Conservation (phyloP, 2,113 vertebrate genomes). For the Centropus bengalensis region DNA sequence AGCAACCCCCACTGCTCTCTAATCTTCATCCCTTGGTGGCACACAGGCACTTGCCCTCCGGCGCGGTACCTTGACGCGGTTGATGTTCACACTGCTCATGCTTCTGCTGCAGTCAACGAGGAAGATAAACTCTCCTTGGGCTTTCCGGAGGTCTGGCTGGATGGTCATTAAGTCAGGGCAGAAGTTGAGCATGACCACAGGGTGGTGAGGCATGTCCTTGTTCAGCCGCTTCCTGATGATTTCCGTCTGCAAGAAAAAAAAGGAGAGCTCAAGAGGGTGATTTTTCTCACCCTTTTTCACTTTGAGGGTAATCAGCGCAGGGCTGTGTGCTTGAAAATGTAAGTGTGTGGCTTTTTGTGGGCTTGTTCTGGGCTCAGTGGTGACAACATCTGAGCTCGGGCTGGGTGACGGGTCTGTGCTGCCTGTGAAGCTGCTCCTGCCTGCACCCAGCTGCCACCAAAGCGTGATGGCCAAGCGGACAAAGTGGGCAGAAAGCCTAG, state of each 20-base stretch:
- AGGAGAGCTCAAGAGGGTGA: not conserved
- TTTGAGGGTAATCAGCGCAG: fast-evolving
- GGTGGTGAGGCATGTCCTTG: constrained; percentile 94
- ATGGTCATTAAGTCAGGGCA: constrained; percentile 86
- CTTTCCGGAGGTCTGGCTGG: constrained; percentile 82
- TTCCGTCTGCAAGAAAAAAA: constrained; percentile 79
- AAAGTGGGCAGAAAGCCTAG: not conserved
- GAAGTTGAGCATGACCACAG: constrained; percentile 94
- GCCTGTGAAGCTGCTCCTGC: not conserved
- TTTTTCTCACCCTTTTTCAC: not conserved
- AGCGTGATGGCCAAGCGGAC: not conserved
- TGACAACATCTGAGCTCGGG: not conserved
- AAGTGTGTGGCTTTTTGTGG: not conserved
- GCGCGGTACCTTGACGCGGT: constrained; percentile 81
- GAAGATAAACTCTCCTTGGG: constrained; percentile 93
- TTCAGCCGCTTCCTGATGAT: constrained; percentile 91
- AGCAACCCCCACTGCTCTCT: not conserved
- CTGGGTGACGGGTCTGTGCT: not conserved
- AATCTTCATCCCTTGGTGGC: not conserved
- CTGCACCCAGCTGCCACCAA: no score
- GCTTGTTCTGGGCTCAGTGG: not conserved
- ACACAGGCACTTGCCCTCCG: not conserved
- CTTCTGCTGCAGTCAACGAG: constrained; percentile 92
- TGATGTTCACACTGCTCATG: constrained; percentile 86
- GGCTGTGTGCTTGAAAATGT: not conserved